Base-by-base conservation (phyloP, 1,140 invertebrate species). In the Archegozetes longisetosus region DNA sequence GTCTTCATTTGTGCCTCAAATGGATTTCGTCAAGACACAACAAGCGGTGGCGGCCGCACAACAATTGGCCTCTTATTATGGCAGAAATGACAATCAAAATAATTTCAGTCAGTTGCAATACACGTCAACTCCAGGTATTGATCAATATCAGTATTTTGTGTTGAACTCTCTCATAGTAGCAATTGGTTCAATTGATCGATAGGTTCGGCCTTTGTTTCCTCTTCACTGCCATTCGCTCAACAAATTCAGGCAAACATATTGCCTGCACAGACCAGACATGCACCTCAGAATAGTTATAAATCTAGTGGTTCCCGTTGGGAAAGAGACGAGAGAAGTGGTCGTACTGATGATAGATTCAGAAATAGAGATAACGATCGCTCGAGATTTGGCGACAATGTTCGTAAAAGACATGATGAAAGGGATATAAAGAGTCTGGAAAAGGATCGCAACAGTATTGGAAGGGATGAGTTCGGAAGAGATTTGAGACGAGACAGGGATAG, bases 181-280 rank as follows among this genome's bases (percentile, higher is more conserved):
- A 9, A 46, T 48, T n/a, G 20, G 6, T 55, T 12, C 53, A 20
- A 55, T n/a, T 55, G 14, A 6, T n/a, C 53, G 13, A 55, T 47
- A 51, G 49, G 58, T 46, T 60, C 60, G 40, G 53, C 60, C 3
- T 61, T 61, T 60, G 29, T 61, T 49, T 61, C 60, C 23, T n/a
- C 58, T 60, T n/a, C 17, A 13, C 17, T 48, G 12, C 60, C 55
- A 24, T 59, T 24, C 20, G 6, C 24, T 20, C 6, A 28, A 9
- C 53, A 55, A 48, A n/a, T 28, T 50, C 56, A 27, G 46, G 17
- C 1, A 46, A 23, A 32, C 27, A 25, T 52, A 6, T 20, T 32
- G 20, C 20, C 48, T 23, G 12, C 17, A 13, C 6, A 25, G 4
- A 2, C 40, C n/a, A 32, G 20, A 22, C 6, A 6, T 50, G 26